Conservation (phyloP, 2,797 vertebrate species). For the Gallinago nigripennis region DNA sequence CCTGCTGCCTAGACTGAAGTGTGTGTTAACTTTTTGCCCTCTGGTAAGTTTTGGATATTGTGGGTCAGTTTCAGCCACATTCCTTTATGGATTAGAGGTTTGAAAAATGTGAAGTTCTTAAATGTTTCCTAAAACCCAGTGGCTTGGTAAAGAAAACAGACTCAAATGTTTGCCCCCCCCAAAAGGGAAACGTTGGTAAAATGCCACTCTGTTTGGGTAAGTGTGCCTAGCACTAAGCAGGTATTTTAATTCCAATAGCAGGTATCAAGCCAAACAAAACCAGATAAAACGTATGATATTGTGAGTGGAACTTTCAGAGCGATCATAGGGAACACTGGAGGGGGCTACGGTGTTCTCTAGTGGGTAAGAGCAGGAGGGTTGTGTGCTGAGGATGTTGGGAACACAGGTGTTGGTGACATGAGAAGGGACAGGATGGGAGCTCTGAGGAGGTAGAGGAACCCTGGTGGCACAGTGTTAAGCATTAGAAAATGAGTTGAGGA, state of each 20-base stretch:
- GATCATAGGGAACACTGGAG: fast-evolving
- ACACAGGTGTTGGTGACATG: neutral
- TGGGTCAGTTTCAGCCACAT: neutral
- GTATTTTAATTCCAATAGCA: neutral
- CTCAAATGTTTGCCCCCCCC: neutral
- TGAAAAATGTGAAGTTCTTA: neutral
- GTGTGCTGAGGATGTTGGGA: neutral
- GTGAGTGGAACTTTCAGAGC: neutral
- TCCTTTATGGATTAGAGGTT: neutral
- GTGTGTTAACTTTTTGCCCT: neutral
- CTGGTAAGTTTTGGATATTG: neutral
- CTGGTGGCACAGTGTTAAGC: neutral
- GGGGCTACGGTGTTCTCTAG: neutral
- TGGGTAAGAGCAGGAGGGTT: neutral
- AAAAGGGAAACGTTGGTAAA: neutral
- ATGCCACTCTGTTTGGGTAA: neutral
- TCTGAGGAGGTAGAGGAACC: neutral
- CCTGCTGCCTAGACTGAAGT: neutral
- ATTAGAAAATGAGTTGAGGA: neutral
- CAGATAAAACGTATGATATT: neutral
- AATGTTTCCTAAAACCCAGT: neutral
- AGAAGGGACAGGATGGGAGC: neutral
- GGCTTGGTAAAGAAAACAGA: neutral
- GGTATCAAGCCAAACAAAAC: neutral
- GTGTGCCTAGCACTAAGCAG: neutral